Base-by-base conservation (phyloP, 2,113 vertebrate species). In the Laterallus jamaicensis region DNA sequence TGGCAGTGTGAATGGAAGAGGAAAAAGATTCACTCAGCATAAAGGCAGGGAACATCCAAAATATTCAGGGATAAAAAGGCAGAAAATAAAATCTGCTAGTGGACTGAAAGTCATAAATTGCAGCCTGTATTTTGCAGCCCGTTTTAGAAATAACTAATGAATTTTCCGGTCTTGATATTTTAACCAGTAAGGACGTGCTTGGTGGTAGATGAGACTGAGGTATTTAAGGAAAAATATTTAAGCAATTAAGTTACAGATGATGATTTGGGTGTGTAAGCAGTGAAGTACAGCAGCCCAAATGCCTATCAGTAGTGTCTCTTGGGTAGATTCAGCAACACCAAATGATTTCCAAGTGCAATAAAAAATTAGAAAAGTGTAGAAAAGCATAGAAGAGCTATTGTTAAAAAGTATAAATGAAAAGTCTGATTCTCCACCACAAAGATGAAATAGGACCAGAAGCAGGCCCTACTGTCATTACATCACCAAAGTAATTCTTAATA, bases 221-320 rank as follows among this genome's bases (percentile, higher is more conserved):
- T 32, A 90, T 74, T 93, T 90, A 78, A 79, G 62, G 78, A 77
- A 82, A 94, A 91, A 24, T 82, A 77, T 68, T 55, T 68, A 83
- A 75, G 24, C 11, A 60, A 35, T 85, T 52, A 74, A 64, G 15
- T 11, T 63, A 56, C 37, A 60, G 56, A 70, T 6, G 6, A 12
- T 55, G 10, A 12, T 13, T 35, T 86, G 15, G 2, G 18, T 73
- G 81, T 90, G 29, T 40, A 84, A 12, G 11, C 42, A 78, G 11
- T 56, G 49, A 89, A 81, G 32, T 42, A 59, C 4, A 4, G 29
- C 4, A 88, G 40, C 32, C 9, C 2, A 5, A 49, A 42, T 35
- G 15, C 11, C 19, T 73, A 21, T 24, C 29, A 49, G 25, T 21
- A 44, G 8, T 19, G 2, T 66, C 29, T 71, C 20, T 63, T 16